phyloP scores from a whole-genome alignment of 2,797 vertebrate species.

The Iguana delicatissima region DNA sequence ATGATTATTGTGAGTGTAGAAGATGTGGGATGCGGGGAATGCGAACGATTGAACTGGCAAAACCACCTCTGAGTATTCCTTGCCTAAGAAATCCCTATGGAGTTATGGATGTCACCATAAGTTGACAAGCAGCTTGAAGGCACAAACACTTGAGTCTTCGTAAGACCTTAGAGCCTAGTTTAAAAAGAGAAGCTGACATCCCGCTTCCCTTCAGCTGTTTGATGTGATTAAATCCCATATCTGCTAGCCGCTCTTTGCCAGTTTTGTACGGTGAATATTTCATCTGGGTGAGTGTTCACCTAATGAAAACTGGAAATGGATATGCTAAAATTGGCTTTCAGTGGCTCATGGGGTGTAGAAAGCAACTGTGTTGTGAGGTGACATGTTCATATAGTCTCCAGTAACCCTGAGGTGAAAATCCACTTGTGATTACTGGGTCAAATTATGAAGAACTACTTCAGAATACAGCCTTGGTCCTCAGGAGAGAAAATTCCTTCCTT shows the following conservation, averaged over 20 bases:
- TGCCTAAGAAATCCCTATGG: too few species aligned
- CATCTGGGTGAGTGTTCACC: background rate
- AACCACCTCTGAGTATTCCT: too few species aligned
- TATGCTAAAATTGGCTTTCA: too few species aligned
- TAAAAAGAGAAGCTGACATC: background rate
- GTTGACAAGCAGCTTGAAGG: too few species aligned
- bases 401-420: background rate
- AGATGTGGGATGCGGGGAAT: background rate
- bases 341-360: too few species aligned
- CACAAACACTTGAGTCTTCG: background rate
- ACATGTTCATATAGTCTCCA: too few species aligned
- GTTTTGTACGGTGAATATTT: background rate
- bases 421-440: background rate
- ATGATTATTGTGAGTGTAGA: background rate
- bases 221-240: background rate
- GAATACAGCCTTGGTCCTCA: background rate
- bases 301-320: too few species aligned
- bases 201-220: background rate
- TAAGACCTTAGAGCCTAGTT: background rate
- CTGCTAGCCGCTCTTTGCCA: background rate
- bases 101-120: too few species aligned
- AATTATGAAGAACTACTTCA: background rate
- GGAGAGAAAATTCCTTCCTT: background rate
- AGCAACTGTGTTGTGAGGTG: background rate
- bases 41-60: background rate